Evolutionary conservation across 2,113 vertebrate species (phyloP).

Genomic region (Lepus europaeus): DNA sequence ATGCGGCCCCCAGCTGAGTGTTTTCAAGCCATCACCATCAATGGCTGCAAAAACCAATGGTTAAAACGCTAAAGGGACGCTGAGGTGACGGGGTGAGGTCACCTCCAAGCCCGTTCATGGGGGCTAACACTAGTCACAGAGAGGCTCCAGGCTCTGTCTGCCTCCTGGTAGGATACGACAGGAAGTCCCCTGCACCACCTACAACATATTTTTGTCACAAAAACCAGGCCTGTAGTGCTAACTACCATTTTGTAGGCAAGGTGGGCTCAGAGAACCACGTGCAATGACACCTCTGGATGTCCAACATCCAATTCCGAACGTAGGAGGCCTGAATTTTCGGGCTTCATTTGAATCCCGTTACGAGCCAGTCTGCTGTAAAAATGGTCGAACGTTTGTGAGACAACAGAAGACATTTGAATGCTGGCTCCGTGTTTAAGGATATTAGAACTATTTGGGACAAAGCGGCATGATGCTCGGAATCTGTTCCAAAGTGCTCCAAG

Average conservation of each 20-base stretch:
- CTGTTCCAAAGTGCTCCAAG: background rate
- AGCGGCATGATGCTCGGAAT: background rate
- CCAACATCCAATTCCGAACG: background rate
- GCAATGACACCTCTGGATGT: background rate
- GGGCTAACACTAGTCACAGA: background rate
- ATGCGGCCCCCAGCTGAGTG: too few species aligned
- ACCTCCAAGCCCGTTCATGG: background rate
- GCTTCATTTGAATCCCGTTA: background rate
- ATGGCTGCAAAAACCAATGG: background rate
- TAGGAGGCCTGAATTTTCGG: background rate
- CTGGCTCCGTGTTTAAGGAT: background rate
- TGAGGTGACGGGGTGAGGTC: background rate
- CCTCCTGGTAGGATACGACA: rapidly evolving
- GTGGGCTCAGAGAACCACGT: background rate
- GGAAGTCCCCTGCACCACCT: background rate
- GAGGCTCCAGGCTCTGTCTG: too few species aligned
- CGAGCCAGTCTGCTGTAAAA: background rate
- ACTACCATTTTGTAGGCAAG: background rate
- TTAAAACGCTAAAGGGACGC: background rate
- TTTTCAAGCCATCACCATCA: background rate
- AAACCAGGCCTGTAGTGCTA: background rate
- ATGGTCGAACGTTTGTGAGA: background rate
- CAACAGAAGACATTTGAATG: background rate
- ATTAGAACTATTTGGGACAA: constrained; percentile 36
- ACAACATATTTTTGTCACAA: background rate